Evolutionary conservation across 2,797 vertebrate species (phyloP), one percentile per base, ranked within the genome.

Genomic region (Ceyx erithaca): DNA sequence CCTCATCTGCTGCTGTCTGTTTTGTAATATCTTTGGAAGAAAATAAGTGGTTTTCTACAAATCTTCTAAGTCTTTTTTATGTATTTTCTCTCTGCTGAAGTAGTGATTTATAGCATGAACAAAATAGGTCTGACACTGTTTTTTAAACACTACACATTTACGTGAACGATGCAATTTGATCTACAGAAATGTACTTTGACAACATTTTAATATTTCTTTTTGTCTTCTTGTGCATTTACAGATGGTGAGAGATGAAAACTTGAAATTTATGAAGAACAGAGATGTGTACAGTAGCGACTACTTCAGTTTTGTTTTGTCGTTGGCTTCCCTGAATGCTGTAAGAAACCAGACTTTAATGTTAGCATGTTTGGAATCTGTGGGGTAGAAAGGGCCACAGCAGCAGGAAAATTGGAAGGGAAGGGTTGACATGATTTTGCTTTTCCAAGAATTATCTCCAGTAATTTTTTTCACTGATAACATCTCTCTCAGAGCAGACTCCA

Each of bases 211-310:
- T 30, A 11, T 52, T 4, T 1, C 12, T 25, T 66, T 75, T 80
- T 72, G 49, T 23, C 6, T 14, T 49, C 3, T 80, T 77, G 73
- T 93, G 57, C 70, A 63, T 73, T 82, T 93, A 57, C 77, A 99
- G 99, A 99, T 99, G 98, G 99, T 99, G 93, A 98, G 99, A 97
- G 99, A 99, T 77, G 99, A 99, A 96, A 99, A 99, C 93, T 98
- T 99, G 93, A 99, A 99, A 96, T 99, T 99, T 95, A 99, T 99
- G 99, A 99, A 98, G 98, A 99, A 99, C 94, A 98, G 99, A 97
- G 99, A 99, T 80, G 98, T 99, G 57, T 99, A 99, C 97, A 99
- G 99, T 96, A 99, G 98, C 76, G 99, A 99, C 97, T 99, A 99
- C 97, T 99, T 99, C 97, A 99, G 98, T 97, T 99, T 99, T 97